Base-by-base conservation (phyloP, 2,888 invertebrate species). In the Eupithecia subfuscata region DNA sequence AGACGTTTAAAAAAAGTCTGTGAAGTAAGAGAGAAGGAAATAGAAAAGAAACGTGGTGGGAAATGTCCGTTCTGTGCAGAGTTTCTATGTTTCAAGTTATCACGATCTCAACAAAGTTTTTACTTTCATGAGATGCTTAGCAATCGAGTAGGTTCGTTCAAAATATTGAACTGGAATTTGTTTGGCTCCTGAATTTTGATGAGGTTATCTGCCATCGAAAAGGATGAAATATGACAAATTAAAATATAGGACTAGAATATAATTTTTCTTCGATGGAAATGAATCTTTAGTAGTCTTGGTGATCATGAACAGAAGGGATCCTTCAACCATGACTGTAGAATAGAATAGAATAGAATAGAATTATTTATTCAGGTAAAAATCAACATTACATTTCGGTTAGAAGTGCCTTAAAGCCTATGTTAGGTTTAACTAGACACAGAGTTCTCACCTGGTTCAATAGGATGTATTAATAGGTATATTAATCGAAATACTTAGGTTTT, bases 61-160 rank as follows among this genome's bases (percentile, higher is more conserved):
- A 25, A 64, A 64, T 34, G 64, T 34, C 64, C 18, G 64, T 64
- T 64, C 64, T 64, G 64, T 34, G 9, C 64, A 64, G 2, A 16
- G 18, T 18, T 34, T 60, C 64, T 64, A 34, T 64, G 34, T 64
- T 64, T 34, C 64, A 64, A 64, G 64, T 64, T 43, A 43, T 64
- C 71, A 71, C 30, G 64, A 71, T 77, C 76, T 81, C 74, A 70
- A 79, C 56, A 68, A 68, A 79, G 80, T 81, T 78, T 81, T 78
- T 60, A 78, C 81, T 80, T 82, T 81, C 79, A 75, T 77, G 79
- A 78, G 78, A 72, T 79, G 79, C 75, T 79, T 79, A 71, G 78
- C 71, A 79, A 81, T 76, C 78, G 80, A 79, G 77, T 65, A 71
- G 71, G 45, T 68, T 73, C 34, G 69, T 70, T 60, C 45, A 40